Base-by-base conservation (phyloP, 2,797 vertebrate genomes). In the Acomys russatus region DNA sequence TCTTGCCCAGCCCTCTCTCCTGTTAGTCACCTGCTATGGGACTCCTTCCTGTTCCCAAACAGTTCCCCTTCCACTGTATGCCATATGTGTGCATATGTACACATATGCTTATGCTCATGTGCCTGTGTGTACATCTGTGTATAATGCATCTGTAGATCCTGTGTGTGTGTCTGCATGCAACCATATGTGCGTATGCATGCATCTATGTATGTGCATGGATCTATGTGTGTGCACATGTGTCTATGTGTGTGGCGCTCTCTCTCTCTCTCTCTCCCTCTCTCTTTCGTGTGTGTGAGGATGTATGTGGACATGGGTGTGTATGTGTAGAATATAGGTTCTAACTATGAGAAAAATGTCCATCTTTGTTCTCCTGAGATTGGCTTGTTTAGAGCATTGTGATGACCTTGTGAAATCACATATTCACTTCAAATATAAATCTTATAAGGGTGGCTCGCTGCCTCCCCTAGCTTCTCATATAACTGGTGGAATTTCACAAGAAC, bases 401-500 rank as follows among this genome's bases (percentile, higher is more conserved):
- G 30, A 77, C 20, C 18, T 25, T 12, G 70, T 33, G 64, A 15
- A 54, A 70, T 91, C 63, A 51, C 22, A 86, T 71, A 22, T 78
- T 35, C 49, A 84, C 59, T 92, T 88, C 83, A 28, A 54, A 15
- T 18, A 20, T 30, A 35, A 51, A 59, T 18, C 25, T 68, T 0
- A 8, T 6, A 6, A 6, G 1, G 18, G 51, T 9, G 1, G 22
- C 22, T 79, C 5, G 14, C 35, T 6, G 10, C 15, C 44, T n/a
- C 33, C n/a, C 51, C 44, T 59, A n/a, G 25, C 61, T 28, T 15
- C 11, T 4, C 12, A 28, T 12, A 3, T 6, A 18, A 64, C 7
- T 5, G 3, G 33, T 1, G 4, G 38, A 38, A 3, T 80, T 15
- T 9, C 0, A 22, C 1, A 17, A 74, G 61, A n/a, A 25, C 2